Evolutionary conservation across 2,113 vertebrate genomes (phyloP).

Genomic region (Actenoides lindsayi): DNA sequence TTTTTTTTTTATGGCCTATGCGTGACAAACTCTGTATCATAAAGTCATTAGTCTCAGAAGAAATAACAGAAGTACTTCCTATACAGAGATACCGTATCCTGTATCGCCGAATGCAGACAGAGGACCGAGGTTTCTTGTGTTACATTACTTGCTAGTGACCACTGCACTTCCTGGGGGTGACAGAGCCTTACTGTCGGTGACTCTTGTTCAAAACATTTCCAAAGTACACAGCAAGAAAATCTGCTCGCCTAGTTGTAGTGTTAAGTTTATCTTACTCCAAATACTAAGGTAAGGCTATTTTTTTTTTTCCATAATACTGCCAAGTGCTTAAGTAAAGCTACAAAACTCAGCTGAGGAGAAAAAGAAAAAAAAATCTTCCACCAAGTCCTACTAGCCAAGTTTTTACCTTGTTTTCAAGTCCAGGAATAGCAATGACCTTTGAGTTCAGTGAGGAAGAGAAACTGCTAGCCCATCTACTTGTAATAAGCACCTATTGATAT

Average conservation of each 20-base stretch:
- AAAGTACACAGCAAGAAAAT: background rate
- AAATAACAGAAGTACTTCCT: background rate
- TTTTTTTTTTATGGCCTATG: background rate
- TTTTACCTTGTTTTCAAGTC: slow-evolving; percentile 36
- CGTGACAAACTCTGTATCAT: background rate
- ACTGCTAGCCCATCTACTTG: background rate
- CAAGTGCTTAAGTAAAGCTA: background rate
- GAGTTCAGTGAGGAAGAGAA: background rate
- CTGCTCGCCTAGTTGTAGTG: background rate
- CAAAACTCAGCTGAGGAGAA: background rate
- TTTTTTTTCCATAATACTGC: background rate
- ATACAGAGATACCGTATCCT: background rate
- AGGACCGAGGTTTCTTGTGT: background rate
- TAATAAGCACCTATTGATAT: slow-evolving; percentile 8
- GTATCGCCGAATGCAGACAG: background rate
- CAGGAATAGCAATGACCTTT: slow-evolving; percentile 58
- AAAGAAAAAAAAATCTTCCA: background rate
- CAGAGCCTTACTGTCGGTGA: background rate
- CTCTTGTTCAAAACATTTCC: background rate
- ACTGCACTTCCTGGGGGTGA: background rate
- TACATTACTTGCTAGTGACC: background rate
- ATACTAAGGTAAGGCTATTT: background rate
- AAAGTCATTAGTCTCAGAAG: background rate
- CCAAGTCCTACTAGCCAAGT: background rate
- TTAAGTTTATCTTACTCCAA: background rate